Conservation (phyloP, 2,797 vertebrate species). For the Chrosomus eos region DNA sequence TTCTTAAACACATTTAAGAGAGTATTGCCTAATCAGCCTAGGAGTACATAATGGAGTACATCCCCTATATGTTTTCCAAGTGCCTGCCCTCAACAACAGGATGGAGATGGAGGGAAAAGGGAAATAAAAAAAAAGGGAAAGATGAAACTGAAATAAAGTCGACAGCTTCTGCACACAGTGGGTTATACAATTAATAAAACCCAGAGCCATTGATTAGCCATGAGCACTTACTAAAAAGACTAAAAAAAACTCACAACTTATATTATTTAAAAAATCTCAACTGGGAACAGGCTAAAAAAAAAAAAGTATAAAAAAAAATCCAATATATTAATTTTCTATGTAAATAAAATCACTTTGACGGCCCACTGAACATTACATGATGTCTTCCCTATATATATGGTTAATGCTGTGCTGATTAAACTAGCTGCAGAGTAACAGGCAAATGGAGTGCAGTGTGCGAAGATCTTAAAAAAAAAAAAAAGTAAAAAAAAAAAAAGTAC, state of each 20-base stretch:
- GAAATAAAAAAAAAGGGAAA: background rate
- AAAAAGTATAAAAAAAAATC: constrained; percentile 42
- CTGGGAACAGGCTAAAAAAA: constrained; percentile 43
- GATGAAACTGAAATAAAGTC: background rate
- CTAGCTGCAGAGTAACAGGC: constrained; percentile 28
- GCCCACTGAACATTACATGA: constrained; percentile 59
- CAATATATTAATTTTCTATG: constrained; percentile 80
- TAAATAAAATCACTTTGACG: constrained; percentile 70
- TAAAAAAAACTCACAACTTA: constrained; percentile 3
- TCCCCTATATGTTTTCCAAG: background rate
- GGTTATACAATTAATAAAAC: background rate
- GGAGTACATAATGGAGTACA: background rate
- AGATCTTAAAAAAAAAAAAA: constrained; percentile 42
- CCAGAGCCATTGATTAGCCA: constrained; percentile 1
- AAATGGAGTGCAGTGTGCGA: constrained; percentile 38
- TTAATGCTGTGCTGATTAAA: constrained; percentile 8
- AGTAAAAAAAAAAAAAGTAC: constrained; percentile 46
- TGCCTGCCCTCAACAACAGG: background rate
- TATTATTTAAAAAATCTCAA: background rate
- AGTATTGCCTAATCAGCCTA: background rate
- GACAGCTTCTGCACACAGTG: background rate
- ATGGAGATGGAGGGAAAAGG: background rate
- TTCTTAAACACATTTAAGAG: background rate
- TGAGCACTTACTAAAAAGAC: background rate
- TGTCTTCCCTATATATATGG: constrained; percentile 42